Base-by-base conservation (phyloP, 1,140 invertebrate genomes). In the Hormaphis cornu region DNA sequence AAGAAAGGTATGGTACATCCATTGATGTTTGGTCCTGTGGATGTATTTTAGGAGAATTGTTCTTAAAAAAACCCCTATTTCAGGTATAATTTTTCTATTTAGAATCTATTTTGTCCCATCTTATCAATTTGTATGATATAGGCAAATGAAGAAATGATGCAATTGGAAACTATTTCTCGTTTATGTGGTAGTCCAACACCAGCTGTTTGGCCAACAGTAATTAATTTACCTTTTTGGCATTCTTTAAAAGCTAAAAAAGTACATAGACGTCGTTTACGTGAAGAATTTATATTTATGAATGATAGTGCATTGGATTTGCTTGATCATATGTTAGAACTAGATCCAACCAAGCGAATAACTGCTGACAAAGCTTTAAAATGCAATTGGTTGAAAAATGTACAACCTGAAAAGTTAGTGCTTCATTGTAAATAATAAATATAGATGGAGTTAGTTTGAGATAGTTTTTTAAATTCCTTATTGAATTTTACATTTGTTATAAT, bases 11-110 rank as follows among this genome's bases (percentile, higher is more conserved):
- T 79, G 96, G 95, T 1, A 94, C 97, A 9, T 89, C 95, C 0
- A 96, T 99, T 73, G 97, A 99, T 81, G 91, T 99, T 16, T 99
- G 97, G 97, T 98, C 95, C 76, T 97, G 95, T 80, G 97, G 97
- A 26, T 99, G 97, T 78, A 99, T 99, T 75, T 82, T 99, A 30
- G 97, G 95, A 2, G 97, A 99, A 82, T 81, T 99, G 35, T 99
- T 99, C 78, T 85, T 87, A 3, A 97, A 95, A 76, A 91, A 94
- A 75, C 96, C 97, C 6, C 84, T 99, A 30, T 99, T 99, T 79
- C 91, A 91, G 81, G 88, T 89, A 79, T 74, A 74, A 69, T 18
- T 22, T 69, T 28, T 26, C 2, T 30, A 14, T n/a, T 1, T 54
- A 16, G 8, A 24, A 20, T 35, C 14, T 42, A 44, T 44, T 7